A percentile compares a stretch with the other conserved stretches of the same genome.
Evolutionary conservation across 1,140 invertebrate species (phyloP).

Genomic region (Physella acuta): DNA sequence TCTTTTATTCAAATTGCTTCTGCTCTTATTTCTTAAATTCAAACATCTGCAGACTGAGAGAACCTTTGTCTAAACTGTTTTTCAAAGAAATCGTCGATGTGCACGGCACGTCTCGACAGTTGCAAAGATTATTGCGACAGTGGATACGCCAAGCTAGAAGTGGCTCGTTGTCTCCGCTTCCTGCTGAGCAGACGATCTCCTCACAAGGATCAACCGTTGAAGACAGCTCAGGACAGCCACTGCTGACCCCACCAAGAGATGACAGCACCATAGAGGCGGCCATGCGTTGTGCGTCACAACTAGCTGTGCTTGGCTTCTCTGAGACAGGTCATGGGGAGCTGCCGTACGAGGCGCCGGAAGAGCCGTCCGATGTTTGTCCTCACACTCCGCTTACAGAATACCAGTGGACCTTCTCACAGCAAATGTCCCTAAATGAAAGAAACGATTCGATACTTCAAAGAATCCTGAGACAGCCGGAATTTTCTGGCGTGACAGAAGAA

Average conservation of each 20-base stretch:
- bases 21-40: neutral
- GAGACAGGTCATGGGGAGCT: slow-evolving; percentile 8
- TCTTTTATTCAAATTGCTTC: neutral
- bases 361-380: neutral
- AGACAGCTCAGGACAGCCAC: neutral
- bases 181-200: neutral
- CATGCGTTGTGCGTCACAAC: slow-evolving; percentile 9
- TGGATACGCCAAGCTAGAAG: slow-evolving; percentile 16
- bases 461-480: slow-evolving; percentile 21
- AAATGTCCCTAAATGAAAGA: slow-evolving; percentile 18
- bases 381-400: slow-evolving; percentile 20
- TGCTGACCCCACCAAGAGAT: slow-evolving; percentile 11
- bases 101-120: slow-evolving; percentile 8
- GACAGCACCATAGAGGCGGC: slow-evolving; percentile 6
- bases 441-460: slow-evolving; percentile 19
- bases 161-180: neutral
- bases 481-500: slow-evolving; percentile 12
- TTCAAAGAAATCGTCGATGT: slow-evolving; percentile 26
- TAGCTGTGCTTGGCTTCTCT: slow-evolving; percentile 13
- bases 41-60: slow-evolving; percentile 15
- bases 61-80: slow-evolving; percentile 14
- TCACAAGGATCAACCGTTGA: neutral
- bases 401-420: slow-evolving; percentile 15
- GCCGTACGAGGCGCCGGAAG: slow-evolving; percentile 17
- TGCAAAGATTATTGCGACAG: slow-evolving; percentile 23